phyloP scores from a whole-genome alignment of 2,797 vertebrate genomes.

The Centroberyx gerrardi region DNA sequence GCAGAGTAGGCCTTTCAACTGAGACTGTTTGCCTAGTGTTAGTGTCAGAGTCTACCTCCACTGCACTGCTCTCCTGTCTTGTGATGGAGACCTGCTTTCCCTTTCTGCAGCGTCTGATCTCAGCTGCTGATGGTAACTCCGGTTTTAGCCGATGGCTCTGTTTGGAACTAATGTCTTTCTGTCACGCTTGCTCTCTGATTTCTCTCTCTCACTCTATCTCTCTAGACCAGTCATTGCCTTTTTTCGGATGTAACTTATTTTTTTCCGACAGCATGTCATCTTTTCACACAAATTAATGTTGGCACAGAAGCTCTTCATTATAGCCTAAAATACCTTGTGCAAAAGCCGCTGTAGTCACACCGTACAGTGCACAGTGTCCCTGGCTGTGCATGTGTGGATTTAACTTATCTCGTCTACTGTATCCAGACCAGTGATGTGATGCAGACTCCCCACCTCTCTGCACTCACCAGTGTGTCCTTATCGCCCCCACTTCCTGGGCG shows the following conservation, averaged over 20 bases:
- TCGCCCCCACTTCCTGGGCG: slow-evolving; percentile 69
- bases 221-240: not conserved
- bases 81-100: slow-evolving; percentile 42
- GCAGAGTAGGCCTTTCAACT: slow-evolving; percentile 40
- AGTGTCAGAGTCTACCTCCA: slow-evolving; percentile 23
- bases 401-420: not conserved
- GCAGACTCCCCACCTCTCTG: slow-evolving; percentile 46
- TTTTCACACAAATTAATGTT: slow-evolving; percentile 18
- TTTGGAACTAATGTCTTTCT: slow-evolving; percentile 26
- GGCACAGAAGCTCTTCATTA: not conserved
- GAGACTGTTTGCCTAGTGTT: slow-evolving; percentile 27
- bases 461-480: slow-evolving; percentile 65
- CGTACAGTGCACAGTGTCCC: not conserved
- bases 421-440: slow-evolving; percentile 15
- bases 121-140: slow-evolving; percentile 30
- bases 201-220: not conserved
- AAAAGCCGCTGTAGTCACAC: not conserved
- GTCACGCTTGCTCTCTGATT: not conserved
- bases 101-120: slow-evolving; percentile 26
- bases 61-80: slow-evolving; percentile 31
- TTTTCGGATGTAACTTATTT: not conserved
- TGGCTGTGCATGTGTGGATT: not conserved
- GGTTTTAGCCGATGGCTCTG: slow-evolving; percentile 25
- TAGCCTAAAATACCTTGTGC: slow-evolving; percentile 2
- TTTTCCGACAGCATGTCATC: not conserved